Evolutionary conservation across 2,113 vertebrate genomes (phyloP).

Genomic region (Atrichornis clamosus): DNA sequence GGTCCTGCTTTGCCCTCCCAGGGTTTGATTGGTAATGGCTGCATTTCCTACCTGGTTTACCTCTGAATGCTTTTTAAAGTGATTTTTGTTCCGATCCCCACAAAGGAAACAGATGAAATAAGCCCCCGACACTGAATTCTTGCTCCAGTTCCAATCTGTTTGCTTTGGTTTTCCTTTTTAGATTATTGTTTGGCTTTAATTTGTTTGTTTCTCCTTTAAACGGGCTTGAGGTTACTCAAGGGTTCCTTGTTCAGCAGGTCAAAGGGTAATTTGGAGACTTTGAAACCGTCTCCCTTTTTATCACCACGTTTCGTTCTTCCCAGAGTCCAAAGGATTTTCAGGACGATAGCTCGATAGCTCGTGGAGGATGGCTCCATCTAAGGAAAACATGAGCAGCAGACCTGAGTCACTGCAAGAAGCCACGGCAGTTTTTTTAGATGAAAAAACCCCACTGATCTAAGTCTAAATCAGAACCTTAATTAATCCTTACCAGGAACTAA

Average conservation of each 20-base stretch:
- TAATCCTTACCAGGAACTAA: background rate
- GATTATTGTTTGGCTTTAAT: constrained; percentile 50
- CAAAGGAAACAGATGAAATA: background rate
- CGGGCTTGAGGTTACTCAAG: constrained; percentile 37
- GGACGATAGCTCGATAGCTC: constrained; percentile 4
- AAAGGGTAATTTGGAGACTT: constrained; percentile 59
- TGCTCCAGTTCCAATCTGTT: background rate
- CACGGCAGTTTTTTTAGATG: background rate
- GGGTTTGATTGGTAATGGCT: background rate
- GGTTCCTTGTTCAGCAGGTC: constrained; percentile 55
- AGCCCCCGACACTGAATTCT: background rate
- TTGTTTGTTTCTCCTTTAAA: constrained; percentile 66
- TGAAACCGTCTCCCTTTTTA: constrained; percentile 57
- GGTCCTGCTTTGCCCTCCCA: background rate
- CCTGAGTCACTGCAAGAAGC: background rate
- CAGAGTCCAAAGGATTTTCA: constrained; percentile 61
- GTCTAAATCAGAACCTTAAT: background rate
- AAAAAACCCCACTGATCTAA: background rate
- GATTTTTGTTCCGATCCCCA: background rate
- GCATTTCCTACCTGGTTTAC: constrained; percentile 27
- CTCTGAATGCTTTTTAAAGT: constrained; percentile 1
- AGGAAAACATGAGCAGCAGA: constrained; percentile 17
- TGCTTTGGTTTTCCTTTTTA: constrained; percentile 55
- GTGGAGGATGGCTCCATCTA: constrained; percentile 33
- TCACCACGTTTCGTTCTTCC: constrained; percentile 42